Conservation (phyloP, 2,888 invertebrate species). For the Troides aeacus region DNA sequence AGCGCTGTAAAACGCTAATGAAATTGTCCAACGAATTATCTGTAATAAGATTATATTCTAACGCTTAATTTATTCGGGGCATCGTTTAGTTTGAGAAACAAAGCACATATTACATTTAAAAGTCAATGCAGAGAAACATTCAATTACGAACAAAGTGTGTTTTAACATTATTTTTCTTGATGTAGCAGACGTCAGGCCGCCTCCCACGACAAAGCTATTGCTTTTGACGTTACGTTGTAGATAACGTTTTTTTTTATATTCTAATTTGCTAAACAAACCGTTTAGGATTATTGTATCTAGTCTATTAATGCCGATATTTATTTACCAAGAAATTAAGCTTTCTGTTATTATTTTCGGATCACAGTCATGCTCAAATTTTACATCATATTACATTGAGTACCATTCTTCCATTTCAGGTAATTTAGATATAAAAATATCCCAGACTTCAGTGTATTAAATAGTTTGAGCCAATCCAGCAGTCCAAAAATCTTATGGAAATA, state of each 20-base stretch:
- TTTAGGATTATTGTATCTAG: background rate
- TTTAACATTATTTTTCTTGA: conserved; percentile 57
- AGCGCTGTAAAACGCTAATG: conserved; percentile 30
- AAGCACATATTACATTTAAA: conserved; percentile 55
- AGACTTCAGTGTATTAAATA: too few species aligned
- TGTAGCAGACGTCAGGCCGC: conserved; percentile 46
- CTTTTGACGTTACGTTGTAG: conserved; percentile 9
- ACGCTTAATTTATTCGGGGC: conserved; percentile 36
- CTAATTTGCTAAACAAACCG: conserved; percentile 14
- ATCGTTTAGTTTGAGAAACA: conserved; percentile 35
- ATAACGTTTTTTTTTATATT: conserved; percentile 14
- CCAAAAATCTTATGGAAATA: too few species aligned
- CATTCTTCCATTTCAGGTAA: too few species aligned
- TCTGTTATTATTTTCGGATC: too few species aligned
- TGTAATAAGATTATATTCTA: conserved; percentile 32
- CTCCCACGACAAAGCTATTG: conserved; percentile 44
- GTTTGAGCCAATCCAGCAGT: too few species aligned
- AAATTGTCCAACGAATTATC: conserved; percentile 28
- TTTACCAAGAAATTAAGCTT: background rate
- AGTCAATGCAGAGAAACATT: conserved; percentile 61
- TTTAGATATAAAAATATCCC: too few species aligned
- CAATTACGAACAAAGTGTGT: conserved; percentile 57
- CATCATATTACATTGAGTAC: background rate
- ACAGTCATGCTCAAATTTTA: background rate
- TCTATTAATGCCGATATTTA: background rate